Base-by-base conservation (phyloP, 2,797 vertebrate species). In the Leuciscus waleckii region DNA sequence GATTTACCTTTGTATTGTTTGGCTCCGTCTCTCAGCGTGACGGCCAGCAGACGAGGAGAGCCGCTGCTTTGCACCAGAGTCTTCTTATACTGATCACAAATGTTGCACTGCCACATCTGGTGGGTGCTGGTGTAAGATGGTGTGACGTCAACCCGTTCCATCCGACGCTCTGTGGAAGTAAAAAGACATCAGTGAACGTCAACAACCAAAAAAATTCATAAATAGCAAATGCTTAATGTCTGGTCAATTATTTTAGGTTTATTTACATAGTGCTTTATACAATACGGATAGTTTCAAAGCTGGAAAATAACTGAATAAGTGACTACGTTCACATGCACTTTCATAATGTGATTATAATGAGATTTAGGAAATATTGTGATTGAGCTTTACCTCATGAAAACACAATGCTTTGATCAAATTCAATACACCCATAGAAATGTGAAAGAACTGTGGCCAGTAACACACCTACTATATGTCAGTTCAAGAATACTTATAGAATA, bases 61-160 rank as follows among this genome's bases (percentile, higher is more conserved):
- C 6, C 16, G 0, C 0, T 0, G 39, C 61, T 79, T 10, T 9
- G 6, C 41, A 79, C 41, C 61, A 79, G 41, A 35, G 41, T 29
- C 61, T 79, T 79, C 17, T 32, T 46, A 11, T 32, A 67, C 26
- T 67, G 29, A 23, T 79, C 78, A 1, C 61, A 79, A 46, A 79
- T 0, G 39, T 3, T 49, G 61, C 78, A 79, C 39, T 49, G 61
- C 41, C 67, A 0, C n/a, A 1, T 5, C 17, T 0, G 0, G 9
- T 0, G 14, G 26, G 0, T 2, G 8, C 35, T 79, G 2, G 0
- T 1, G 78, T 49, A 79, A 46, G 6, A 8, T 3, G 17, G 6
- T 0, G 7, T 2, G 1, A 1, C 11, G 0, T 2, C 17, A 21
- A 46, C 26, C 0, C 6, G 8, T 2, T 35, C 23, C 6, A 23